phyloP scores from a whole-genome alignment of 2,888 invertebrate genomes.

The Oligia fasciuncula region DNA sequence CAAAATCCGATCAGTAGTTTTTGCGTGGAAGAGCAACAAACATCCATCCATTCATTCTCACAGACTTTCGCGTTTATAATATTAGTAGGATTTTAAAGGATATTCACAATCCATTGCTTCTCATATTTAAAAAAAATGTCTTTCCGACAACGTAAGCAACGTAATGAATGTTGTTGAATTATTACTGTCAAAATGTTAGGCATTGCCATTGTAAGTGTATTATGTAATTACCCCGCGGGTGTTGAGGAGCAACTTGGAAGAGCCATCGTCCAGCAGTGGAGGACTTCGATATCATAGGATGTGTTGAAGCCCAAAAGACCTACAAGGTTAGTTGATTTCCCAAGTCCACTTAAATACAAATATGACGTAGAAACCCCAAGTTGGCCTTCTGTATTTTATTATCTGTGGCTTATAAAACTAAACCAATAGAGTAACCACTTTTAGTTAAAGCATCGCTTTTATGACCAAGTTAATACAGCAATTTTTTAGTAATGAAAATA shows the following conservation, averaged over 20 bases:
- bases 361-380: neutral
- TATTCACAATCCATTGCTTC: neutral
- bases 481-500: slow-evolving; percentile 32
- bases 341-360: neutral
- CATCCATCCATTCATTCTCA: too few species aligned
- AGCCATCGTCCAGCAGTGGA: neutral
- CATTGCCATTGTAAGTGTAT: neutral
- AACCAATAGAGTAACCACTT: slow-evolving; percentile 65
- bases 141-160: neutral
- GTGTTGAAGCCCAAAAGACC: too few species aligned
- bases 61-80: too few species aligned
- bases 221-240: neutral
- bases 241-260: neutral
- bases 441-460: slow-evolving; percentile 58
- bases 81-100: neutral
- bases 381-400: slow-evolving; percentile 24
- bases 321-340: neutral
- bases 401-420: slow-evolving; percentile 50
- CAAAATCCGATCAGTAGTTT: too few species aligned
- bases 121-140: neutral
- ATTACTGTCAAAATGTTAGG: neutral
- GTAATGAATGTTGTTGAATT: neutral
- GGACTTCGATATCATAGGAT: neutral
- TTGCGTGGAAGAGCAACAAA: too few species aligned
- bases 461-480: slow-evolving; percentile 38